Percentiles rank a stretch among this genome's conserved stretches.
Conservation (phyloP, 2,113 vertebrate genomes). For the Ammodramus savannarum region DNA sequence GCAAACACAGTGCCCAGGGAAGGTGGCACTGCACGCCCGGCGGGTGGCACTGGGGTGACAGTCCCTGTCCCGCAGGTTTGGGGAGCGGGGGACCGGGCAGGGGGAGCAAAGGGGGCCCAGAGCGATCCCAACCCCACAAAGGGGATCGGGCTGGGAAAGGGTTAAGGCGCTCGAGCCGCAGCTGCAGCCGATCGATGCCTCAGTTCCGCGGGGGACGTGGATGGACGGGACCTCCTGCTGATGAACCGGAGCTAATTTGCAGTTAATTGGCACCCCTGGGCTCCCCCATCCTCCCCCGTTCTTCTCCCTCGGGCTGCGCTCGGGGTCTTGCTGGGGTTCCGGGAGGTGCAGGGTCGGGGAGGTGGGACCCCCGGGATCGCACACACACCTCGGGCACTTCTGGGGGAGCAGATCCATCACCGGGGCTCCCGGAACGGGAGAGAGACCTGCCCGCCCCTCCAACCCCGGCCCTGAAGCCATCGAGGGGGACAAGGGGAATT, state of each 20-base stretch:
- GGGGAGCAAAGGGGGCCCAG: neutral
- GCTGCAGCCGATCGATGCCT: neutral
- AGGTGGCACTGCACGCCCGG: rapidly evolving
- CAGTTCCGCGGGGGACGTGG: neutral
- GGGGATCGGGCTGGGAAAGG: neutral
- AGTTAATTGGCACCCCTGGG: neutral
- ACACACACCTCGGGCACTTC: neutral
- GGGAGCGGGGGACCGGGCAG: rapidly evolving
- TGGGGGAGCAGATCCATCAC: neutral
- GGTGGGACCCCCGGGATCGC: neutral
- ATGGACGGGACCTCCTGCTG: neutral
- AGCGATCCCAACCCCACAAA: rapidly evolving
- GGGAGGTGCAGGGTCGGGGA: neutral
- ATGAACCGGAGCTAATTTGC: neutral
- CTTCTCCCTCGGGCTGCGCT: neutral
- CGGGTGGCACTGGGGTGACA: neutral
- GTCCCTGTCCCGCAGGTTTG: neutral
- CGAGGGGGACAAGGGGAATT: neutral
- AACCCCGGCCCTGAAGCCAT: too few relatives aligned
- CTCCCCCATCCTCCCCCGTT: too few relatives aligned
- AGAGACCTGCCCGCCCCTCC: neutral
- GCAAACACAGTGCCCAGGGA: neutral
- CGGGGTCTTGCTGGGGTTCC: neutral
- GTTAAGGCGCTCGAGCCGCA: neutral
- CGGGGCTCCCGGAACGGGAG: neutral